phyloP scores from a whole-genome alignment of 2,113 vertebrate genomes.

The Perognathus longimembris region DNA sequence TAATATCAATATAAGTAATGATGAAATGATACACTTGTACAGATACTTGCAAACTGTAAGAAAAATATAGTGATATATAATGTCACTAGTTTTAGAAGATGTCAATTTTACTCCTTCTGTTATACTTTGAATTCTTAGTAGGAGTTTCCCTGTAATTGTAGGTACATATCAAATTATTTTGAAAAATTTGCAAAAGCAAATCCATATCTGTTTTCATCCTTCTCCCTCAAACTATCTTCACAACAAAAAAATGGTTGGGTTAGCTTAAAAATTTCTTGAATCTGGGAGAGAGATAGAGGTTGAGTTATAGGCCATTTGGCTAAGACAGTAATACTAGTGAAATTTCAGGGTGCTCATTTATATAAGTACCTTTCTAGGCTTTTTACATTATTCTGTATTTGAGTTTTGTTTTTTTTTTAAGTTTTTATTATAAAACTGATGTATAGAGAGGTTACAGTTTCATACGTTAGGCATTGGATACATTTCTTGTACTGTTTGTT shows the following conservation, averaged over 20 bases:
- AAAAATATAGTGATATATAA: neutral
- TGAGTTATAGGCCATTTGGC: neutral
- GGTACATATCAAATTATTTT: neutral
- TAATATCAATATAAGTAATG: neutral
- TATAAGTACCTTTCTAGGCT: neutral
- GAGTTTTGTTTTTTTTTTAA: too few species aligned
- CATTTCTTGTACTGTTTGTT: too few species aligned
- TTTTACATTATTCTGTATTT: neutral
- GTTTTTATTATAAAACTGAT: too few species aligned
- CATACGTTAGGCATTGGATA: too few species aligned
- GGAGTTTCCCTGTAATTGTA: neutral
- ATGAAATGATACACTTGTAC: neutral
- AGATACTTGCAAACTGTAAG: neutral
- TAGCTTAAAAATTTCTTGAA: neutral
- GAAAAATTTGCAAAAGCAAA: neutral
- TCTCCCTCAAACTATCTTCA: neutral
- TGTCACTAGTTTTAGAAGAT: neutral
- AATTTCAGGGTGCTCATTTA: neutral
- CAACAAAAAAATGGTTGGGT: fast-evolving
- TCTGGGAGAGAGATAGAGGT: neutral
- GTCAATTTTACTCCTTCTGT: neutral
- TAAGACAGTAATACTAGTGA: neutral
- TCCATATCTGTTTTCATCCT: neutral
- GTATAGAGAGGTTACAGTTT: too few species aligned
- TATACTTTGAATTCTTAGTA: neutral